Evolutionary conservation across 2,888 invertebrate species (phyloP).

Genomic region (Quadriops clusia): DNA sequence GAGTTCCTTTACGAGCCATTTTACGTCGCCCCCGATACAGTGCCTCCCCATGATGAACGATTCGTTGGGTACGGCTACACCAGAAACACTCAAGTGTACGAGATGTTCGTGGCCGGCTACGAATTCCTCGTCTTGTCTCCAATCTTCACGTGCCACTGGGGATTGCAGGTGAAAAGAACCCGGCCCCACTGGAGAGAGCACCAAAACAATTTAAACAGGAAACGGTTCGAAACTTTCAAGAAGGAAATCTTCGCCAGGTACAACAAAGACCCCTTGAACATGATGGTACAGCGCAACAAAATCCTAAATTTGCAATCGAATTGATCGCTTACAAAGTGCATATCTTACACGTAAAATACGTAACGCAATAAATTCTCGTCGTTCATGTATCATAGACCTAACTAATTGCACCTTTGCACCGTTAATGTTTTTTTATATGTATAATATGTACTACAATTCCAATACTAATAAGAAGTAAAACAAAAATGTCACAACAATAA

Average conservation of each 20-base stretch:
- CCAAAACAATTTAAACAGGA: slow-evolving; percentile 72
- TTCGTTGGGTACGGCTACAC: slow-evolving; percentile 89
- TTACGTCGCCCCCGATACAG: slow-evolving; percentile 73
- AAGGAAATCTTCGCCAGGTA: slow-evolving; percentile 70
- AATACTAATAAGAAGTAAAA: too few relatives aligned
- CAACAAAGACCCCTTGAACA: slow-evolving; percentile 52
- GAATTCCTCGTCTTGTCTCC: slow-evolving; percentile 80
- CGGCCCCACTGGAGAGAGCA: slow-evolving; percentile 78
- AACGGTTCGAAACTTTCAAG: slow-evolving; percentile 73
- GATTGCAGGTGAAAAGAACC: slow-evolving; percentile 64
- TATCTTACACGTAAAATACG: slow-evolving; percentile 1
- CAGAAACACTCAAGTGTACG: slow-evolving; percentile 86
- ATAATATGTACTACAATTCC: too few relatives aligned
- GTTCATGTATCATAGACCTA: too few relatives aligned
- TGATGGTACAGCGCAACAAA: slow-evolving; percentile 24
- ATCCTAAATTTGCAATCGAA: slow-evolving; percentile 1
- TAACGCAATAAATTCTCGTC: slow-evolving; percentile 1
- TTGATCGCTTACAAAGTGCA: slow-evolving; percentile 2
- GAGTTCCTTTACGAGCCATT: slow-evolving; percentile 85
- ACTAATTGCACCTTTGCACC: too few relatives aligned
- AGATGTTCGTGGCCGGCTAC: slow-evolving; percentile 83
- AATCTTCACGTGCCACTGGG: slow-evolving; percentile 84
- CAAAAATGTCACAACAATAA: too few relatives aligned
- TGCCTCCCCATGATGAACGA: slow-evolving; percentile 76
- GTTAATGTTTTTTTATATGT: too few relatives aligned